Evolutionary conservation across 1,140 invertebrate species (phyloP).

Genomic region (Ephestia elutella): DNA sequence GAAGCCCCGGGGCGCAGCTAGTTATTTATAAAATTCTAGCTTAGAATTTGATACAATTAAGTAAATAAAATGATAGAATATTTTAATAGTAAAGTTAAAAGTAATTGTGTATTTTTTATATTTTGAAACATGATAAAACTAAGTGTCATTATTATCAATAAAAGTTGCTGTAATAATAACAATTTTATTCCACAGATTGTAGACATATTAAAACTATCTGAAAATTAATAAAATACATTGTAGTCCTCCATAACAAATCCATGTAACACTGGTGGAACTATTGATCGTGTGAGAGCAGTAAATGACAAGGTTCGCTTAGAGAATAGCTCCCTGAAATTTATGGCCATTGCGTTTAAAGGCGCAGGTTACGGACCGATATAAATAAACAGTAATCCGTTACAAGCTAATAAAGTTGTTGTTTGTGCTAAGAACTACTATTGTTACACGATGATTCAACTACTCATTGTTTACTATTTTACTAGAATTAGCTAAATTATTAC

Average conservation of each 20-base stretch:
- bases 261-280: not conserved
- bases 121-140: too few relatives aligned
- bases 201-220: not conserved
- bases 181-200: too few relatives aligned
- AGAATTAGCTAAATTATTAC: too few relatives aligned
- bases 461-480: too few relatives aligned
- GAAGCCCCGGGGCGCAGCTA: too few relatives aligned
- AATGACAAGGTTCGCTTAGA: constrained; percentile 2
- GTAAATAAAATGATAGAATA: too few relatives aligned
- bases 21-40: too few relatives aligned
- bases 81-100: too few relatives aligned
- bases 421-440: not conserved
- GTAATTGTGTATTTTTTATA: too few relatives aligned
- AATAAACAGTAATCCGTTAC: constrained; percentile 2
- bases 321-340: not conserved
- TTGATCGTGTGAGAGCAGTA: not conserved
- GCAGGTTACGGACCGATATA: not conserved
- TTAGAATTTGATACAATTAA: too few relatives aligned
- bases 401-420: not conserved
- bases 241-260: not conserved
- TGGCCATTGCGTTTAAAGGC: not conserved
- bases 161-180: too few relatives aligned
- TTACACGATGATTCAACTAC: not conserved
- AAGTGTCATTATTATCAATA: too few relatives aligned
- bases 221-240: not conserved